A percentile compares a stretch with the other conserved stretches of the same genome.
These are phyloP conservation scores for Gastracanthus pulcherrimus DNA, from an alignment of 2,888 invertebrate genomes.

Conservation along the genomic window DNA sequence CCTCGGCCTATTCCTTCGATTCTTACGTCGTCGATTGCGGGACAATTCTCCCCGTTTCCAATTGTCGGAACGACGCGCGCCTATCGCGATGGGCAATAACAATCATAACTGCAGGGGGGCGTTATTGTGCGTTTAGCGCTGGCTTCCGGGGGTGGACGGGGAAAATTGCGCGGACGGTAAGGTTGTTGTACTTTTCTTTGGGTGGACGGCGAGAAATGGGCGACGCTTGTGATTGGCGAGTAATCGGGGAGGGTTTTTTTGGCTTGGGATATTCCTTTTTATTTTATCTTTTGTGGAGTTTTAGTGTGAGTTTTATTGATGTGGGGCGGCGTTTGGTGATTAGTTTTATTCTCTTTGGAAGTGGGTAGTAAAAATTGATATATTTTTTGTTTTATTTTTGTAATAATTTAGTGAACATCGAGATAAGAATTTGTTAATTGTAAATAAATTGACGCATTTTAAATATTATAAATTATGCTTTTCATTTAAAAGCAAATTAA, in stretches of 20 bases:
- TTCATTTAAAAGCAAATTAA: too few species aligned
- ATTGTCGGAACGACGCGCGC: slow-evolving; percentile 68
- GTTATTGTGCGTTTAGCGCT: neutral
- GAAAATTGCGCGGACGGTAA: too few species aligned
- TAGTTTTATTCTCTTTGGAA: neutral
- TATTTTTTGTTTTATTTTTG: too few species aligned
- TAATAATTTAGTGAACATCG: too few species aligned
- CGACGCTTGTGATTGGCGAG: slow-evolving; percentile 19
- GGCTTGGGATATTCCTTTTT: neutral
- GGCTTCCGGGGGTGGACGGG: neutral
- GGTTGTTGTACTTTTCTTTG: too few species aligned
- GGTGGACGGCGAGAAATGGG: neutral
- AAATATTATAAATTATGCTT: too few species aligned
- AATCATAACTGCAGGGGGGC: neutral
- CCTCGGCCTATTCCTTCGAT: neutral
- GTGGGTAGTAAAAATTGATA: too few species aligned
- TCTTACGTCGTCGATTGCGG: neutral
- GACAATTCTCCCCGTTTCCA: slow-evolving; percentile 64
- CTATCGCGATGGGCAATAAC: slow-evolving; percentile 35
- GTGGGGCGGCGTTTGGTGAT: neutral
- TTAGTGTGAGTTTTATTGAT: neutral
- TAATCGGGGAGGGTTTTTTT: slow-evolving; percentile 6
- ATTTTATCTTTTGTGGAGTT: neutral
- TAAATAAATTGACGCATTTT: too few species aligned
- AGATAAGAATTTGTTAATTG: too few species aligned